Percentiles rank a stretch among this genome's conserved stretches.
phyloP scores from a whole-genome alignment of 2,113 vertebrate species.

The Cochlearius cochlearius region DNA sequence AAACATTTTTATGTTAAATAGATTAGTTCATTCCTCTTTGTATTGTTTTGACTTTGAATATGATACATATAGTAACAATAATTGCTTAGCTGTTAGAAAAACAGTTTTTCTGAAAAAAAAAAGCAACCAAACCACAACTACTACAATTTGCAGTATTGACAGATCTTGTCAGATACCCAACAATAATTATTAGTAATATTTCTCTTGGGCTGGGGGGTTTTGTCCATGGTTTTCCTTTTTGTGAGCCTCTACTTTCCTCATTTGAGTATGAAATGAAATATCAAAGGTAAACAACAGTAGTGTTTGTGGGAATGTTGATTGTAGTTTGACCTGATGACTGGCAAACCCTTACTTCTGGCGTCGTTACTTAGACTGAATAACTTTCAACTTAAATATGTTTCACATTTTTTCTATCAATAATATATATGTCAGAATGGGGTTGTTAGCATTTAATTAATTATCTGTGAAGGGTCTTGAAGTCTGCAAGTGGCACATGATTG shows the following conservation, averaged over 20 bases:
- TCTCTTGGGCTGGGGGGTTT: not conserved
- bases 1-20: not conserved
- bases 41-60: not conserved
- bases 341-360: not conserved
- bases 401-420: conserved; percentile 1
- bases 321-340: not conserved
- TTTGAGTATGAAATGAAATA: not conserved
- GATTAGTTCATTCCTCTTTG: not conserved
- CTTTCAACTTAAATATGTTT: not conserved
- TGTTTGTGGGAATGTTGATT: not conserved
- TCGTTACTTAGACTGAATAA: not conserved
- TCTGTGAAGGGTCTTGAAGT: conserved; percentile 20
- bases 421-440: not conserved
- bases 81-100: not conserved
- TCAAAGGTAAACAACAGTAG: not conserved
- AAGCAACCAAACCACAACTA: too few relatives aligned
- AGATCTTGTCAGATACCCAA: not conserved
- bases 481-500: not conserved
- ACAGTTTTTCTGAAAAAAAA: not conserved
- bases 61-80: not conserved
- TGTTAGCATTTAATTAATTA: conserved; percentile 40
- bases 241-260: not conserved
- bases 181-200: not conserved
- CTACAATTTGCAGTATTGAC: not conserved
- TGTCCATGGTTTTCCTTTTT: not conserved